phyloP scores from a whole-genome alignment of 2,888 invertebrate species.

The Limnephilus marmoratus region DNA sequence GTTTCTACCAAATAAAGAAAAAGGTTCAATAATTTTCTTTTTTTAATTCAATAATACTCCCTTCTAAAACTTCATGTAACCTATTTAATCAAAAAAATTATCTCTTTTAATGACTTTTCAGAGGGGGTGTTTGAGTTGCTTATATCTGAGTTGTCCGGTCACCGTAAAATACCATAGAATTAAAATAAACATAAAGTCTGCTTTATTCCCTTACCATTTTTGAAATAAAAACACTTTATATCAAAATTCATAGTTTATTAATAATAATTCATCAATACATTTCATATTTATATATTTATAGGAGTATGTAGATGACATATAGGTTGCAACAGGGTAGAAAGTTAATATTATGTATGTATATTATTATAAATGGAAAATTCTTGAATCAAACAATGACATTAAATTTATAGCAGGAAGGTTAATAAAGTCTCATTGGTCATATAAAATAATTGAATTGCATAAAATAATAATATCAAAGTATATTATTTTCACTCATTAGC shows the following conservation, averaged over 20 bases:
- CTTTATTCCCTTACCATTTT: not conserved
- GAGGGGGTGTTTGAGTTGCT: no score
- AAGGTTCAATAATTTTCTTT: no score
- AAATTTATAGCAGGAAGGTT: not conserved
- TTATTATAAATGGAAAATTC: not conserved
- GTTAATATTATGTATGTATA: not conserved
- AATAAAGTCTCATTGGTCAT: not conserved
- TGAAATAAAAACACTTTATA: not conserved
- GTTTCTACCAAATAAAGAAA: no score
- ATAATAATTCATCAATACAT: constrained; percentile 2
- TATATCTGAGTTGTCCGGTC: no score
- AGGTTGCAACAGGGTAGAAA: not conserved
- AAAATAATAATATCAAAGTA: not conserved
- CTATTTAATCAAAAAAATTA: no score
- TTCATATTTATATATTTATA: not conserved
- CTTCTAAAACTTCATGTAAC: no score
- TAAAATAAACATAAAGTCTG: not conserved
- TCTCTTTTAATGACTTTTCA: no score
- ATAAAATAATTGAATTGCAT: not conserved
- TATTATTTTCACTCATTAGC: no score
- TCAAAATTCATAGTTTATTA: not conserved
- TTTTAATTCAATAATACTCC: no score
- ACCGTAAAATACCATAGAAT: not conserved
- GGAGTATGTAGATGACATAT: not conserved
- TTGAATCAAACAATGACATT: not conserved